Percentiles rank a stretch among this genome's conserved stretches.
phyloP scores from a whole-genome alignment of 2,888 invertebrate genomes.

The Alcis repandata region DNA sequence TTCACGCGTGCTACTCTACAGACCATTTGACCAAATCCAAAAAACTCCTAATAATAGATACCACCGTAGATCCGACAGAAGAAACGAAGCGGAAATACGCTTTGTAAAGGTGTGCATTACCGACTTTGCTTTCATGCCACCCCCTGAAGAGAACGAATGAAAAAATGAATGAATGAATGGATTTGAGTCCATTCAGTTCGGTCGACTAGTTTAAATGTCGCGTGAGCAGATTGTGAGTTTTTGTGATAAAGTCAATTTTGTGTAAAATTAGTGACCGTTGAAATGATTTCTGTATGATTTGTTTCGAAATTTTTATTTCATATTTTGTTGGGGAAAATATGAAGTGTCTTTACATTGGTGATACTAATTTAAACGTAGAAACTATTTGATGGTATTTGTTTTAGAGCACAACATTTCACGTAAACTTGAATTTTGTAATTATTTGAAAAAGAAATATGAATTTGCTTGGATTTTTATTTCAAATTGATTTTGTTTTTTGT shows the following conservation, averaged over 20 bases:
- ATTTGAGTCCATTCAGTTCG: slow-evolving; percentile 53
- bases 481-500: no score
- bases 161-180: slow-evolving; percentile 48
- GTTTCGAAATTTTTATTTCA: no score
- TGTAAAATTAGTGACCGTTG: slow-evolving; percentile 26
- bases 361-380: no score
- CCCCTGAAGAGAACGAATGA: slow-evolving; percentile 45
- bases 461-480: no score
- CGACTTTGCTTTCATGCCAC: slow-evolving; percentile 51
- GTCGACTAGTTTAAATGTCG: slow-evolving; percentile 57
- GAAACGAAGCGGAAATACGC: slow-evolving; percentile 60
- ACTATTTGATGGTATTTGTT: no score
- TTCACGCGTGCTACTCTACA: slow-evolving; percentile 11
- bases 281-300: background rate
- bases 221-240: slow-evolving; percentile 55
- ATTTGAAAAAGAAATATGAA: no score
- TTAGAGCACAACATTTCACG: no score
- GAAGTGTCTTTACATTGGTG: no score
- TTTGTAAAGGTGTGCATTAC: slow-evolving; percentile 43
- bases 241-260: slow-evolving; percentile 35
- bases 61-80: slow-evolving; percentile 49
- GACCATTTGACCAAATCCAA: slow-evolving; percentile 28
- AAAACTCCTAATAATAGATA: slow-evolving; percentile 32
- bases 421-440: no score
- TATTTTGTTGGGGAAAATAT: no score